These are phyloP conservation scores for Galeopterus variegatus DNA, from an alignment of 2,113 vertebrate genomes.

Conservation along the genomic window DNA sequence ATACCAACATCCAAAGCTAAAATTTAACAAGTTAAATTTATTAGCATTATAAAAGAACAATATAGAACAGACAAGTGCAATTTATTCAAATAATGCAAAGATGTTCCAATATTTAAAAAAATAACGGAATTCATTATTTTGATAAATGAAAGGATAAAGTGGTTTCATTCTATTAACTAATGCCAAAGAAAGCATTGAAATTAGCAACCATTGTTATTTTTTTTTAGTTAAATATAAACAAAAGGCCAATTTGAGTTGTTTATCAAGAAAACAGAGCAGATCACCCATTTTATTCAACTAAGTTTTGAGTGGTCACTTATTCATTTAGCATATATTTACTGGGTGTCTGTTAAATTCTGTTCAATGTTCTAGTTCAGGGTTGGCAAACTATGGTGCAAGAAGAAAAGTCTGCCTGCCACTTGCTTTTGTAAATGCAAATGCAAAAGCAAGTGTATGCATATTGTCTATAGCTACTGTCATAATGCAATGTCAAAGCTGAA, in stretches of 20 bases:
- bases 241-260: background rate
- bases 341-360: background rate
- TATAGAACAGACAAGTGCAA: background rate
- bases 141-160: background rate
- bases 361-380: background rate
- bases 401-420: background rate
- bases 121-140: too few species aligned
- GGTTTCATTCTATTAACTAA: background rate
- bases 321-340: background rate
- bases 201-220: background rate
- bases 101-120: background rate
- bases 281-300: background rate
- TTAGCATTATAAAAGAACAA: background rate
- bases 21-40: background rate
- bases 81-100: background rate
- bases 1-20: background rate
- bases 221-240: background rate
- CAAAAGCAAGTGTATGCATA: too few species aligned
- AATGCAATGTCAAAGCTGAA: background rate
- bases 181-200: background rate
- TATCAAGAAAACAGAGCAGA: background rate
- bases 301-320: background rate
- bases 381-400: background rate
- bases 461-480: background rate
- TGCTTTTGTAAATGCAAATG: background rate